phyloP scores from a whole-genome alignment of 2,888 invertebrate species.

The Aricia artaxerxes region DNA sequence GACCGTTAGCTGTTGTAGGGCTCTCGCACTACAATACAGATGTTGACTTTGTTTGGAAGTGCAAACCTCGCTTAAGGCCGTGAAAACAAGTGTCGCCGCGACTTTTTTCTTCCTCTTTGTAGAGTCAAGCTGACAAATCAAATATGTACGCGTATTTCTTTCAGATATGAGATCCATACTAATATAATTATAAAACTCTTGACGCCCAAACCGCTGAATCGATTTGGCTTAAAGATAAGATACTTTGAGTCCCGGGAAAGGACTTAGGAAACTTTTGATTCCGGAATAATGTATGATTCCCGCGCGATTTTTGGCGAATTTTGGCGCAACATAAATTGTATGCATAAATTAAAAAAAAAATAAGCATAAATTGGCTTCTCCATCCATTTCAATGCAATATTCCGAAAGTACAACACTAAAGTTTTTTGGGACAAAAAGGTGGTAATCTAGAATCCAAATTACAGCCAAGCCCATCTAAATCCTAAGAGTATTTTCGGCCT shows the following conservation, averaged over 20 bases:
- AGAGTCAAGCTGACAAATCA: not conserved
- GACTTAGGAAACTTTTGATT: too few species aligned
- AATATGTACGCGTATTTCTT: not conserved
- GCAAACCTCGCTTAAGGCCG: constrained; percentile 21
- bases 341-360: too few species aligned
- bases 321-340: too few species aligned
- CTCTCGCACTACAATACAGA: constrained; percentile 48
- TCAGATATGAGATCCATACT: too few species aligned
- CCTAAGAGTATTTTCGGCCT: not conserved
- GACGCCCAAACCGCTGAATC: too few species aligned
- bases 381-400: not conserved
- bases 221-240: too few species aligned
- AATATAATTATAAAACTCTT: too few species aligned
- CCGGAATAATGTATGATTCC: too few species aligned
- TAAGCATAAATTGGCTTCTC: too few species aligned
- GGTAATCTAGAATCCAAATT: not conserved
- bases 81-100: not conserved
- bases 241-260: too few species aligned
- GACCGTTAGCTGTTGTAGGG: constrained; percentile 44
- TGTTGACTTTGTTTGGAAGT: constrained; percentile 46
- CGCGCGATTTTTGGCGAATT: too few species aligned
- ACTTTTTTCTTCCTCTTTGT: not conserved
- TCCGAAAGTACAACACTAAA: not conserved
- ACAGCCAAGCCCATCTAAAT: not conserved
- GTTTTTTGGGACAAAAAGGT: not conserved